phyloP scores from a whole-genome alignment of 2,888 invertebrate genomes.

The Pammene aurita region DNA sequence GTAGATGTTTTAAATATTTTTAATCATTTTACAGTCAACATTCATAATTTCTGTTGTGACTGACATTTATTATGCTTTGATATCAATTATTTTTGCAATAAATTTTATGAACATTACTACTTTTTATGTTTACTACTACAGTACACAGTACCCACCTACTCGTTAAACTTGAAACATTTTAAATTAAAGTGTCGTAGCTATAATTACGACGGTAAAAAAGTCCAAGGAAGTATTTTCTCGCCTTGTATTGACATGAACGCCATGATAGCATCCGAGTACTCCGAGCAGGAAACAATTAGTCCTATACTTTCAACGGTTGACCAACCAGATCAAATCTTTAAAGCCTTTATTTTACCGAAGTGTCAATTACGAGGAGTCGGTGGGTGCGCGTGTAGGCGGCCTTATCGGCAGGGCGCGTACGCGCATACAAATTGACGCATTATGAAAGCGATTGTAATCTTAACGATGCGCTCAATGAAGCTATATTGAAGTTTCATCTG shows the following conservation, averaged over 20 bases:
- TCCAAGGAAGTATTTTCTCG: background rate
- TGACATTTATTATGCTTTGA: too few species aligned
- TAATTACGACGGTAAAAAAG: background rate
- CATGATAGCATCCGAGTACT: conserved; percentile 3
- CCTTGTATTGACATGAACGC: background rate
- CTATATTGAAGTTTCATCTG: conserved; percentile 64
- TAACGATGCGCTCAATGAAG: conserved; percentile 69
- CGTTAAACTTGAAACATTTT: background rate
- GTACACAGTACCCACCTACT: too few species aligned
- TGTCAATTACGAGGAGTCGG: conserved; percentile 43
- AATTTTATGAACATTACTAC: too few species aligned
- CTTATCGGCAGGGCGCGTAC: conserved; percentile 66
- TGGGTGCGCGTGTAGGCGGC: conserved; percentile 55
- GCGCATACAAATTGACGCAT: conserved; percentile 76
- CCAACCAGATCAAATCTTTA: conserved; percentile 33
- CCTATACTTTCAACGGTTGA: conserved; percentile 16
- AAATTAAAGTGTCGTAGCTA: background rate
- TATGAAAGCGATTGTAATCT: conserved; percentile 67
- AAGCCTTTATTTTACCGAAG: conserved; percentile 32
- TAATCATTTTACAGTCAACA: too few species aligned
- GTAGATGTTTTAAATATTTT: too few species aligned
- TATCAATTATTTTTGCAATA: too few species aligned
- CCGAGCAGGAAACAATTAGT: conserved; percentile 21
- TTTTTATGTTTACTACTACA: too few species aligned
- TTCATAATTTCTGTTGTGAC: too few species aligned